A percentile compares a stretch with the other conserved stretches of the same genome.
Evolutionary conservation across 2,888 invertebrate genomes (phyloP).

Genomic region (Clusia tigrina): DNA sequence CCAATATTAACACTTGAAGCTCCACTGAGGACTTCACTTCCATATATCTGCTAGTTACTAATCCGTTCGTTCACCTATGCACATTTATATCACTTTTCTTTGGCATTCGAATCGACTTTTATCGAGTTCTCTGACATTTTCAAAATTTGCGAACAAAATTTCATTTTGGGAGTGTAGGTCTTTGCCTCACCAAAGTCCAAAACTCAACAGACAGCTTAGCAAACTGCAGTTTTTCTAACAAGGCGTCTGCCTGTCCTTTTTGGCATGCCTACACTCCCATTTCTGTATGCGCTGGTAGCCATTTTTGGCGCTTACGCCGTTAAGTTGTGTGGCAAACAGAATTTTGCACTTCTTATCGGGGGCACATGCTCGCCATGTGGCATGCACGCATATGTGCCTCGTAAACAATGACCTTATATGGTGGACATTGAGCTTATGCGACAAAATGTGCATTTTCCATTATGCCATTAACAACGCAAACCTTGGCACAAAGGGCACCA

Average conservation of each 20-base stretch:
- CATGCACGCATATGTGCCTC: conserved; percentile 1
- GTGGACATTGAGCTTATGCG: background rate
- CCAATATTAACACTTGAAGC: too few species aligned
- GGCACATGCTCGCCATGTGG: conserved; percentile 21
- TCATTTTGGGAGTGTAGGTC: too few species aligned
- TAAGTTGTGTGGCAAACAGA: background rate
- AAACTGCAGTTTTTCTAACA: conserved; percentile 1
- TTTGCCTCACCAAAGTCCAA: background rate
- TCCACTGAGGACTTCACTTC: too few species aligned
- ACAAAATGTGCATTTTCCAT: conserved; percentile 16
- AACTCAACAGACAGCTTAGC: conserved; percentile 10
- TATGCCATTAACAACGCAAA: background rate
- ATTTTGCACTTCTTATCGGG: conserved; percentile 33
- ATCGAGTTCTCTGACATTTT: too few species aligned
- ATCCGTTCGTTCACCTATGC: too few species aligned
- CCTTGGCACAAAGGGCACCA: too few species aligned
- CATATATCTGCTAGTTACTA: too few species aligned
- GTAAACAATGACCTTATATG: background rate
- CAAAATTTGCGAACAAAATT: too few species aligned
- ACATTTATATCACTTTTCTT: too few species aligned
- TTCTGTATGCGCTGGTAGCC: background rate
- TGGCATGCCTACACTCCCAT: background rate
- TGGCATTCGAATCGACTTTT: too few species aligned
- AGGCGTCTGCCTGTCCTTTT: background rate
- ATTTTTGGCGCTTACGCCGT: background rate